Evolutionary conservation across 30 jellyfish, hydroid and myxozoan genomes (phyloP).

Genomic region (Aurelia coerulea): DNA sequence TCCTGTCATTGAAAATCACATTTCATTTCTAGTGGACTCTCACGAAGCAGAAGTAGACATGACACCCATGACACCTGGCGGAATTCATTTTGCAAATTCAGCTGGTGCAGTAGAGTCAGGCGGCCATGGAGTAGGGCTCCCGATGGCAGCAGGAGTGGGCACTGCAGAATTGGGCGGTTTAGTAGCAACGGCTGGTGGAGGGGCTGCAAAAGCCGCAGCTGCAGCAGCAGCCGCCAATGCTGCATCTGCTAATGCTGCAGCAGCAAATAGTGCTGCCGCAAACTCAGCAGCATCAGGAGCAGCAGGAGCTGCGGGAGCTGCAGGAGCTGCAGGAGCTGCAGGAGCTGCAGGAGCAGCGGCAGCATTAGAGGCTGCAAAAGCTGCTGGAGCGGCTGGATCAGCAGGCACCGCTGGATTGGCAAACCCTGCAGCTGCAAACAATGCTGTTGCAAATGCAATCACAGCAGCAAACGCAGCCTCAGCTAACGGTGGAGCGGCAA

Average conservation of each 20-base stretch:
- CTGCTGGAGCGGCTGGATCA: slow-evolving; percentile 26
- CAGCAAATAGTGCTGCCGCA: slow-evolving; percentile 38
- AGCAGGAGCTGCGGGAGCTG: slow-evolving; percentile 31
- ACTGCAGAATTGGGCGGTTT: neutral
- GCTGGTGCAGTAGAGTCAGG: slow-evolving; percentile 12
- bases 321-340: slow-evolving; percentile 21
- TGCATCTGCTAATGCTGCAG: slow-evolving; percentile 25
- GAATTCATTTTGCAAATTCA: slow-evolving; percentile 47
- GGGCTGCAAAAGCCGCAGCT: slow-evolving; percentile 10
- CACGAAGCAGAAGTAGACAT: slow-evolving; percentile 41
- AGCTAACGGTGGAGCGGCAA: slow-evolving; percentile 3
- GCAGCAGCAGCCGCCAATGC: slow-evolving; percentile 29
- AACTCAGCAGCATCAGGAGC: slow-evolving; percentile 21
- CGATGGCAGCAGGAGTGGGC: neutral
- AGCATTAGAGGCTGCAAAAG: slow-evolving; percentile 13
- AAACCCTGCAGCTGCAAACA: slow-evolving; percentile 14
- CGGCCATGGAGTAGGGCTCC: slow-evolving; percentile 8
- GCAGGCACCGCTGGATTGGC: slow-evolving; percentile 34
- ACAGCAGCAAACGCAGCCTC: slow-evolving; percentile 23
- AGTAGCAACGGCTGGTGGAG: slow-evolving; percentile 23
- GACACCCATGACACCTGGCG: slow-evolving; percentile 80
- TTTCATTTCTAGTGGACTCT: slow-evolving; percentile 21
- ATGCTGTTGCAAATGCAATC: slow-evolving; percentile 7
- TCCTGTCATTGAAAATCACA: neutral
- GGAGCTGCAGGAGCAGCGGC: slow-evolving; percentile 35